Evolutionary conservation across 2,888 invertebrate genomes (phyloP).

Genomic region (Portevinia maculata): DNA sequence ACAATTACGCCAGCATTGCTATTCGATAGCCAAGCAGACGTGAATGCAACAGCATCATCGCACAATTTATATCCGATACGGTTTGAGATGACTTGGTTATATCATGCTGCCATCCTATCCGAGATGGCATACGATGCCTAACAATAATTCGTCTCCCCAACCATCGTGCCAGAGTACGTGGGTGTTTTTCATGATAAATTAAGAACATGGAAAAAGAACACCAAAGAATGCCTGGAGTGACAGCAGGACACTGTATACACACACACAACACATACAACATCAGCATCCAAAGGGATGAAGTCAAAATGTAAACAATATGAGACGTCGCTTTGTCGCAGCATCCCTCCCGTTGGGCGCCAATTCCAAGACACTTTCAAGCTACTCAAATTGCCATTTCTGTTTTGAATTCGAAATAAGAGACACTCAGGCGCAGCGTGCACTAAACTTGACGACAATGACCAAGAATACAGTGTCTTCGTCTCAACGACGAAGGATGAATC

Average conservation of each 20-base stretch:
- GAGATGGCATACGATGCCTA: slow-evolving; percentile 31
- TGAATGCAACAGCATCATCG: slow-evolving; percentile 46
- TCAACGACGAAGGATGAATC: slow-evolving; percentile 20
- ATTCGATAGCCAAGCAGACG: slow-evolving; percentile 58
- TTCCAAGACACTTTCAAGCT: slow-evolving; percentile 50
- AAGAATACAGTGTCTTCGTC: too few relatives aligned
- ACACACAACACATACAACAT: background rate
- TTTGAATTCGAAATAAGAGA: slow-evolving; percentile 55
- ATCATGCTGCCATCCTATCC: slow-evolving; percentile 23
- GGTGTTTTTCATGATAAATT: slow-evolving; percentile 50
- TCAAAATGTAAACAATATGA: slow-evolving; percentile 58
- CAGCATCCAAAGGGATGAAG: slow-evolving; percentile 1
- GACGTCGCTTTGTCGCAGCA: slow-evolving; percentile 59
- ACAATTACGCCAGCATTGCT: slow-evolving; percentile 63
- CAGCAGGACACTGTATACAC: background rate
- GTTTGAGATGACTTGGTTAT: slow-evolving; percentile 4
- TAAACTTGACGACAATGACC: slow-evolving; percentile 8
- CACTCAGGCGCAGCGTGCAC: slow-evolving; percentile 8
- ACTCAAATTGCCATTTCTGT: slow-evolving; percentile 65
- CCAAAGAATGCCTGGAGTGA: slow-evolving; percentile 41
- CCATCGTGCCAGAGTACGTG: slow-evolving; percentile 24
- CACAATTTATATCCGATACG: slow-evolving; percentile 40
- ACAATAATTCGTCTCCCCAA: background rate
- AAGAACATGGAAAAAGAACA: slow-evolving; percentile 16
- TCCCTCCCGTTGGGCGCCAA: slow-evolving; percentile 49